These are phyloP conservation scores for Drosophila prolongata DNA, from an alignment of 2,888 invertebrate species.

Conservation along the genomic window DNA sequence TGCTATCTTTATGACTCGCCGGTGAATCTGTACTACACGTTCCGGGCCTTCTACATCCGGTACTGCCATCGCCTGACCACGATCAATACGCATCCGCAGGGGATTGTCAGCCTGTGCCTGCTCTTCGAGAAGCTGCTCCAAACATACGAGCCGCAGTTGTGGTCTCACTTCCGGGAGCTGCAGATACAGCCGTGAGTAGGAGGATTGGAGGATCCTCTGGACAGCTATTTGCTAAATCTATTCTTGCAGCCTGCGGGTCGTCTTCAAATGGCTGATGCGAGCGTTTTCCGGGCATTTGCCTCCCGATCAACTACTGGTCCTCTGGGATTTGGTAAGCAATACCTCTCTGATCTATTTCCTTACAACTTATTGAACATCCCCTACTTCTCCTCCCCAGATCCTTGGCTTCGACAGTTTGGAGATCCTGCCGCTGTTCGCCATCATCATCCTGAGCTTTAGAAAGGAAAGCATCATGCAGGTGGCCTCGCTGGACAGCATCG, in stretches of 20 bases:
- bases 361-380: background rate
- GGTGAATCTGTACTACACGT: constrained; percentile 93
- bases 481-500: constrained; percentile 91
- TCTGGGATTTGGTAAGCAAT: constrained; percentile 96
- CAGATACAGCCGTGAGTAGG: constrained; percentile 95
- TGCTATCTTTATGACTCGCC: constrained; percentile 97
- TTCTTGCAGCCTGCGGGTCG: constrained; percentile 90
- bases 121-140: constrained; percentile 95
- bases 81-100: constrained; percentile 95
- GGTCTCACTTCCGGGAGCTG: constrained; percentile 95
- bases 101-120: constrained; percentile 94
- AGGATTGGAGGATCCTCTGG: accelerated
- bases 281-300: constrained; percentile 97
- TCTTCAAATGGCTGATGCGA: constrained; percentile 98
- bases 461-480: constrained; percentile 93
- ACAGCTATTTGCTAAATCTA: background rate
- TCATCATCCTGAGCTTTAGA: constrained; percentile 93
- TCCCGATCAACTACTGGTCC: constrained; percentile 94
- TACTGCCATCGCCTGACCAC: constrained; percentile 97
- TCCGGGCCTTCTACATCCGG: constrained; percentile 94
- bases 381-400: constrained; percentile 83
- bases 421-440: constrained; percentile 93
- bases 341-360: no score
- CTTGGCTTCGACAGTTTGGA: constrained; percentile 97
- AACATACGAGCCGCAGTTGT: constrained; percentile 94